phyloP scores from a whole-genome alignment of 2,888 invertebrate genomes.

The Hirtodrosophila cameraria region DNA sequence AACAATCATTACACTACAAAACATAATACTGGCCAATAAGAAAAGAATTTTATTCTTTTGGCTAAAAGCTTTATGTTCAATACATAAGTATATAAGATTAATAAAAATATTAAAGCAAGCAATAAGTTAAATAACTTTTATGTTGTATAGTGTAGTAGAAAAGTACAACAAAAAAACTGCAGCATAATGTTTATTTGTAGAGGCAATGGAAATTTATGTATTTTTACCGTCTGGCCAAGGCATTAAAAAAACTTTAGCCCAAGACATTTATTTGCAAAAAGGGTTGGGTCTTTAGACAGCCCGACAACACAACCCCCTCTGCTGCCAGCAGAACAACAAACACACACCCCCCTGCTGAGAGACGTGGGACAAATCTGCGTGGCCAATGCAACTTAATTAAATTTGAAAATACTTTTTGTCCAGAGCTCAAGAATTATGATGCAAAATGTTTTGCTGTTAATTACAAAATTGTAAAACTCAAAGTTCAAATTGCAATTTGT shows the following conservation, averaged over 20 bases:
- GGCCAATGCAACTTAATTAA: conserved; percentile 81
- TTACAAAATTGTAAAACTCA: conserved; percentile 75
- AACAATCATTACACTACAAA: conserved; percentile 37
- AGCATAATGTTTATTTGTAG: conserved; percentile 74
- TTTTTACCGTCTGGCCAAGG: conserved; percentile 49
- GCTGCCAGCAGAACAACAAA: not conserved
- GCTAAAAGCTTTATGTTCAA: too few relatives aligned
- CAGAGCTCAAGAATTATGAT: conserved; percentile 65
- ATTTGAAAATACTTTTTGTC: conserved; percentile 72
- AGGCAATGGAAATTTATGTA: conserved; percentile 69
- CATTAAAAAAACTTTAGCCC: conserved; percentile 70
- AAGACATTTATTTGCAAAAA: conserved; percentile 54
- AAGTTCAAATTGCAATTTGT: conserved; percentile 79
- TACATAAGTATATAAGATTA: conserved; percentile 9
- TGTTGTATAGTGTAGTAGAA: conserved; percentile 24
- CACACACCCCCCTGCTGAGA: conserved; percentile 47
- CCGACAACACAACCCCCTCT: not conserved
- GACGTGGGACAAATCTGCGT: conserved; percentile 70
- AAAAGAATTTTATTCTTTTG: too few relatives aligned
- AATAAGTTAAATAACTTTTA: not conserved
- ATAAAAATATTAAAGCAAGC: not conserved
- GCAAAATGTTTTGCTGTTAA: conserved; percentile 73
- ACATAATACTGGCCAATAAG: not conserved
- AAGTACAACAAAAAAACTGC: conserved; percentile 63
- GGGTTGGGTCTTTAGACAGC: conserved; percentile 48